Base-by-base conservation (phyloP, 30 jellyfish, hydroid and myxozoan species). In the Aurelia sp. region DNA sequence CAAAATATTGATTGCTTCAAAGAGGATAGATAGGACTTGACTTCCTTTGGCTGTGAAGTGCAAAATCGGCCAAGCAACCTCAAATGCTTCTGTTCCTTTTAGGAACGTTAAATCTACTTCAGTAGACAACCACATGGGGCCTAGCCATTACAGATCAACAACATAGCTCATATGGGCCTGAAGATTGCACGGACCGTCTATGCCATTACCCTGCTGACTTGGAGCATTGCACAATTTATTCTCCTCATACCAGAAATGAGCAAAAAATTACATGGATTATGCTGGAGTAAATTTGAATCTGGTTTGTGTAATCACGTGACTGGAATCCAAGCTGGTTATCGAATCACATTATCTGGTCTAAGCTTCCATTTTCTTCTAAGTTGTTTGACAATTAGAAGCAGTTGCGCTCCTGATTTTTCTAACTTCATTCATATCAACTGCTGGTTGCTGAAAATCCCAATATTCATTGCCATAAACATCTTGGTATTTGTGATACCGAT, bases 261-360 rank as follows among this genome's bases (percentile, higher is more conserved):
- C 47, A 69, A 82, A 15, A 17, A 30, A 17, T 30, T 86, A 19
- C 73, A 74, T 73, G 12, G 85, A 6, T 72, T 51, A 41, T 95
- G 99, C 44, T 85, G 87, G 83, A 70, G 68, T 19, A 85, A 55
- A 75, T 57, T 75, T 47, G 78, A 85, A 30, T 72, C 90, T 23
- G 47, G 20, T 12, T 6, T 63, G 3, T 95, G 99, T 82, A 57
- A 52, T 16, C 90, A 83, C 52, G 60, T 95, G 61, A 50, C 90
- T 19, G 99, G 99, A 3, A 60, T 95, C 13, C 97, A 90, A 51
- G 98, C 94, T 5, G 97, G 96, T 0, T 95, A 95, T 79, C 83
- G 99, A 37, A 65, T 85, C 31, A 86, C 98, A 23, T 71, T 86
- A 18, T 66, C 88, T 13, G 71, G 85, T 35, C 58, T 81, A 33